These are phyloP conservation scores for Acridotheres tristis DNA, from an alignment of 2,797 vertebrate genomes.

Conservation along the genomic window DNA sequence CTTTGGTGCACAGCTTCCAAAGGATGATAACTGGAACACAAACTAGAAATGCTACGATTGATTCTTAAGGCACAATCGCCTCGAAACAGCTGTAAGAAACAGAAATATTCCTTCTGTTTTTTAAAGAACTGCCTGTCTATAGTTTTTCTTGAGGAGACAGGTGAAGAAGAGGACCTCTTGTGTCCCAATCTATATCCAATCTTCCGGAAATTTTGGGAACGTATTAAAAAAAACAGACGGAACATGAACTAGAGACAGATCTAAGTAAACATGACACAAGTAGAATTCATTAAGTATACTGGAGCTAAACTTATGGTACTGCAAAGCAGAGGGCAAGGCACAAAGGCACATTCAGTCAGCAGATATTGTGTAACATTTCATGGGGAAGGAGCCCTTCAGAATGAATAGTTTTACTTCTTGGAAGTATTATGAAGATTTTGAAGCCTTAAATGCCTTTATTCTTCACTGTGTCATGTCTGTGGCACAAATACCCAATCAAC, in stretches of 20 bases:
- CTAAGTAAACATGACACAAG: conserved; percentile 43
- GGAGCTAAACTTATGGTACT: conserved; percentile 6
- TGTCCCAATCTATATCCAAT: neutral
- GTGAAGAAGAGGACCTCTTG: neutral
- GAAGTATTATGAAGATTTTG: conserved; percentile 8
- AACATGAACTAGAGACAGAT: neutral
- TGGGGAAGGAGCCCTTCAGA: conserved; percentile 1
- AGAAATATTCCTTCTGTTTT: neutral
- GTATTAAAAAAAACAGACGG: neutral
- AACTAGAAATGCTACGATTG: neutral
- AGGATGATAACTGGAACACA: neutral
- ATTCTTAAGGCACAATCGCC: neutral
- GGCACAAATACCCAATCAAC: neutral
- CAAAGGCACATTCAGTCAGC: conserved; percentile 50
- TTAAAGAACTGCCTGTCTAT: neutral
- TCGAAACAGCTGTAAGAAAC: neutral
- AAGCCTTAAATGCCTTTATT: conserved; percentile 23
- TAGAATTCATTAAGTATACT: conserved; percentile 26
- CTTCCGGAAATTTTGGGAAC: neutral
- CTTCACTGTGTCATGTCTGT: neutral
- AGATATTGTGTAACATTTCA: conserved; percentile 22
- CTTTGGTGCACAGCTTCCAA: neutral
- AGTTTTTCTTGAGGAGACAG: neutral
- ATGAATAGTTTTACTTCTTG: conserved; percentile 29
- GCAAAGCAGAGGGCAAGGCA: conserved; percentile 41